Percentiles rank a stretch among this genome's conserved stretches.
Evolutionary conservation across 2,888 invertebrate genomes (phyloP).

Genomic region (Caenorhabditis zanzibari): DNA sequence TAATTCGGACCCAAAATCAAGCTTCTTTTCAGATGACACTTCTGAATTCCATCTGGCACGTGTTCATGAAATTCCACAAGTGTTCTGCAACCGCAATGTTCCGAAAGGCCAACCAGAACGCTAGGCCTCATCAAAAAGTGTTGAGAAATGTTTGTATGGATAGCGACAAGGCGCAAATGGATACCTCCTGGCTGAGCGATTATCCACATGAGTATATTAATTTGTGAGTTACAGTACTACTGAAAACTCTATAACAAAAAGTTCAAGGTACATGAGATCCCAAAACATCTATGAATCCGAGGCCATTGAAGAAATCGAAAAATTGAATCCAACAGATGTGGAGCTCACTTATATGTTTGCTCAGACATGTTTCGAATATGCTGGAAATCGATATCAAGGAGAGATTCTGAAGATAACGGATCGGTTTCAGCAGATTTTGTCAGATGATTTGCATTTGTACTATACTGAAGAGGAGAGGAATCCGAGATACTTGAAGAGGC

Average conservation of each 20-base stretch:
- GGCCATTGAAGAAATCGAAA: neutral
- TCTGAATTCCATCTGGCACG: conserved; percentile 24
- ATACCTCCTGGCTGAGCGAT: conserved; percentile 23
- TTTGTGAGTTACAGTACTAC: neutral
- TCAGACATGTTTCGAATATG: conserved; percentile 55
- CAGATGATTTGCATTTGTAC: conserved; percentile 27
- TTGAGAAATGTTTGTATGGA: conserved; percentile 14
- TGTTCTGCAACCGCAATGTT: conserved; percentile 6
- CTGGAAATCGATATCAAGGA: conserved; percentile 45
- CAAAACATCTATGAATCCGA: neutral
- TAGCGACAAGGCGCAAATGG: neutral
- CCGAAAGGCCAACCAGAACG: neutral
- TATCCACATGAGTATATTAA: conserved; percentile 13
- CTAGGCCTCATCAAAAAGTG: neutral
- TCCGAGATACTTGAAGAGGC: conserved; percentile 54
- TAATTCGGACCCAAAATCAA: too few relatives aligned
- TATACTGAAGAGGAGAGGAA: conserved; percentile 8
- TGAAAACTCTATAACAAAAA: neutral
- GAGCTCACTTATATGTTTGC: conserved; percentile 60
- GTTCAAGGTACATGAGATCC: neutral
- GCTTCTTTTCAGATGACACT: conserved; percentile 29
- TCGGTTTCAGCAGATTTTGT: conserved; percentile 3
- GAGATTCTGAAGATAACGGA: conserved; percentile 31
- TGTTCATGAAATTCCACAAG: conserved; percentile 30
- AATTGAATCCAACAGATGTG: conserved; percentile 28